Base-by-base conservation (phyloP, 2,888 invertebrate species). In the Drosophila rubida region DNA sequence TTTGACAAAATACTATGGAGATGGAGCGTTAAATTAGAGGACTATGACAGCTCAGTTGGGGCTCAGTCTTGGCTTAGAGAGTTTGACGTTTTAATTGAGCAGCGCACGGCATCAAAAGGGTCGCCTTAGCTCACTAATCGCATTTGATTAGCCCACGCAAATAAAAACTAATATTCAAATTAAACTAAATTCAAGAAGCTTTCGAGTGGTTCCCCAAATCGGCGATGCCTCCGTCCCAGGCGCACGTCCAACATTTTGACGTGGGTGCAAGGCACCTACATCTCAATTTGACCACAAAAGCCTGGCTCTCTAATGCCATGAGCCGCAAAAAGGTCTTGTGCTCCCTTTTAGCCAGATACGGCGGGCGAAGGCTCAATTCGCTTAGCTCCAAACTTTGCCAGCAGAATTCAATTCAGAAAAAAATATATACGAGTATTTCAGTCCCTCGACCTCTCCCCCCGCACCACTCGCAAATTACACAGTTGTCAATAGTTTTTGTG, bases 281-380 rank as follows among this genome's bases (percentile, higher is more conserved):
- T 84, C 78, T 84, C 69, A 84, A 81, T 84, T 81, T 77, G 74
- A 77, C 80, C 78, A 87, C 81, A 87, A 84, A 87, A 80, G 78
- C 79, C 55, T 45, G 71, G 62, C 59, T 65, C 68, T 44, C 54
- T 69, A 81, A 71, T 81, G 61, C 80, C 75, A 32, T 48, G 59
- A 67, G 53, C 62, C 57, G 59, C 72, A 77, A 81, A 74, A 78
- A 64, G 62, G 65, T 54, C 46, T 11, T 49, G 39, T 41, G 70
- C 53, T 64, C 64, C 59, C 35, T 60, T 64, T 60, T 64, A 22
- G 11, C n/a, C n/a, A n/a, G n/a, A n/a, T n/a, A n/a, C n/a, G n/a
- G 25, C 35, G 27, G 22, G 22, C 2, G 44, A 35, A 42, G 65
- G 35, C 42, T 63, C 55, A 57, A 35, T 50, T 49, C 50, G 53